Conservation (phyloP, 2,113 vertebrate species). For the Podocnemis expansa region DNA sequence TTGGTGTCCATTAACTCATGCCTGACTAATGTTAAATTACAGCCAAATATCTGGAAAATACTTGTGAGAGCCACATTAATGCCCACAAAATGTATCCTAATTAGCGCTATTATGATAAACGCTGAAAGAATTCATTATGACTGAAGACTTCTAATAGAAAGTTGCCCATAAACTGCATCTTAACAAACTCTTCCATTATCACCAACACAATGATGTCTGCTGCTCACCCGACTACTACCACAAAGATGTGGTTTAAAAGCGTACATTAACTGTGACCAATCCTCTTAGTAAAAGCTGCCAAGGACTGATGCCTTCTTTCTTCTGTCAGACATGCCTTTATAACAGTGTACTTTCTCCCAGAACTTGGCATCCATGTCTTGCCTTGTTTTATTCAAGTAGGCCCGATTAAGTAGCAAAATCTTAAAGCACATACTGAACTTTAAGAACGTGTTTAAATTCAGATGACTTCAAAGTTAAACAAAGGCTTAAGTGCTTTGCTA, state of each 20-base stretch:
- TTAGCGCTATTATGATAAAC: conserved; percentile 68
- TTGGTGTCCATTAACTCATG: conserved; percentile 70
- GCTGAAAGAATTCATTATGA: conserved; percentile 62
- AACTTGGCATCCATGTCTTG: neutral
- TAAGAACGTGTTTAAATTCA: neutral
- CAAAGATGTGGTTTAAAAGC: conserved; percentile 4
- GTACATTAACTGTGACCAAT: neutral
- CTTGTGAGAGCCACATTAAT: conserved; percentile 65
- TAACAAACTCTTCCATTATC: conserved; percentile 25
- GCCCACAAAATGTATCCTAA: conserved; percentile 61
- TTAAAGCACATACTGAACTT: neutral
- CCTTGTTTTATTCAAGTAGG: neutral
- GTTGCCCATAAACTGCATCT: conserved; percentile 37
- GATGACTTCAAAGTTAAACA: neutral
- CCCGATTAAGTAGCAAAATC: neutral
- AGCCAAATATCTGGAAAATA: conserved; percentile 70
- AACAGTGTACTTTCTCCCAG: neutral
- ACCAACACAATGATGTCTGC: neutral
- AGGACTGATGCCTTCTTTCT: neutral
- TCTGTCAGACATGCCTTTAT: neutral
- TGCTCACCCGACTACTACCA: neutral
- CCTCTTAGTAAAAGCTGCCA: neutral
- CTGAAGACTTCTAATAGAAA: neutral
- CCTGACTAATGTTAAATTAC: conserved; percentile 70
- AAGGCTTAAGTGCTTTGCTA: neutral